A percentile compares a stretch with the other conserved stretches of the same genome.
Evolutionary conservation across 2,888 invertebrate genomes (phyloP).

Genomic region (Ypsolopha scabrella): DNA sequence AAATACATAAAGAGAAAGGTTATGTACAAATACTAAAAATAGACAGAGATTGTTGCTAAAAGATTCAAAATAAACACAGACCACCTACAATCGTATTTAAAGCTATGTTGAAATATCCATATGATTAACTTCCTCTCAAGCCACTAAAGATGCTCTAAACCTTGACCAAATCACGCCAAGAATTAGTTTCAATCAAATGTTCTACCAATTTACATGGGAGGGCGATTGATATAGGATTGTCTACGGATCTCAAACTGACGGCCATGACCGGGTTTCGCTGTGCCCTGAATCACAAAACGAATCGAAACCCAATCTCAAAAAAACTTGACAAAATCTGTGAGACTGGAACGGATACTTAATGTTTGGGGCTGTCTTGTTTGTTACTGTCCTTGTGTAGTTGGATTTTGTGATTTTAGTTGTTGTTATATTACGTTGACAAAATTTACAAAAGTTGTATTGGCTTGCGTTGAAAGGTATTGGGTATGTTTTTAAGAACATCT

Average conservation of each 20-base stretch:
- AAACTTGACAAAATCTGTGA: constrained; percentile 45
- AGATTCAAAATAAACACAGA: too few species aligned
- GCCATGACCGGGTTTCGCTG: constrained; percentile 48
- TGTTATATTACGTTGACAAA: too few species aligned
- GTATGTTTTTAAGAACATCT: too few species aligned
- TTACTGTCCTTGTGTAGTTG: background rate
- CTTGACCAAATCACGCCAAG: background rate
- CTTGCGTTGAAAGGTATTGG: too few species aligned
- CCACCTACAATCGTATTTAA: too few species aligned
- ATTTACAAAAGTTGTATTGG: too few species aligned
- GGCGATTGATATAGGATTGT: constrained; percentile 26
- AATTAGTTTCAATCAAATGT: constrained; percentile 5
- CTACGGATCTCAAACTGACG: constrained; percentile 31
- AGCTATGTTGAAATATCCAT: too few species aligned
- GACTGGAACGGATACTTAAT: constrained; percentile 7
- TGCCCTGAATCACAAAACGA: constrained; percentile 37
- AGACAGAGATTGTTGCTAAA: too few species aligned
- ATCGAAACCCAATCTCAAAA: constrained; percentile 47
- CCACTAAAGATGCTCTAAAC: too few species aligned
- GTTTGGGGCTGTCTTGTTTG: background rate
- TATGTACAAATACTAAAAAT: too few species aligned
- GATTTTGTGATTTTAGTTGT: background rate
- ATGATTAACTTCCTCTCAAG: too few species aligned
- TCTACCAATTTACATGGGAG: constrained; percentile 17
- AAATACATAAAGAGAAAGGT: too few species aligned